Evolutionary conservation across 2,797 vertebrate genomes (phyloP).

Genomic region (Sebastes jordani): DNA sequence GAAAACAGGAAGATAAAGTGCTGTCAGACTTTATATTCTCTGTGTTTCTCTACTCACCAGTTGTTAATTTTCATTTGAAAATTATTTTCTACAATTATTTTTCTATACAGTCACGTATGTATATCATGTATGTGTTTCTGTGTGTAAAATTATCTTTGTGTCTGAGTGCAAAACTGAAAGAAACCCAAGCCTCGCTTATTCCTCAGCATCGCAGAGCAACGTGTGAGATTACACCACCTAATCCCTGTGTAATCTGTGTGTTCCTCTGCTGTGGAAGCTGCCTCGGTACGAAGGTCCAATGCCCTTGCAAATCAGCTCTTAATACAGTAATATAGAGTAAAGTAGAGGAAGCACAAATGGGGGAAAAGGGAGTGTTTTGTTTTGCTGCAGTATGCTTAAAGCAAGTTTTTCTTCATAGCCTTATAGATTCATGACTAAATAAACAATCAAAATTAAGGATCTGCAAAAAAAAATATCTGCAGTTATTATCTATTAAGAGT

Average conservation of each 20-base stretch:
- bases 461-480: background rate
- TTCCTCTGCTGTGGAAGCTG: conserved; percentile 54
- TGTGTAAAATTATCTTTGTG: background rate
- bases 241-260: conserved; percentile 75
- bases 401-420: background rate
- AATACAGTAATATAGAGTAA: background rate
- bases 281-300: conserved; percentile 13
- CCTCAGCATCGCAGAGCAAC: conserved; percentile 45
- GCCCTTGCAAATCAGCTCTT: conserved; percentile 22
- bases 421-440: background rate
- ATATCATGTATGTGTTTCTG: background rate
- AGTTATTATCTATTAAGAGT: background rate
- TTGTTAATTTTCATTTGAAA: background rate
- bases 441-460: background rate
- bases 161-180: background rate
- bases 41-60: background rate
- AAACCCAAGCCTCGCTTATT: conserved; percentile 12
- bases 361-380: background rate
- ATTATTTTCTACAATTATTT: background rate
- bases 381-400: background rate
- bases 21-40: background rate
- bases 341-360: background rate
- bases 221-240: conserved; percentile 69
- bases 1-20: conserved; percentile 31
- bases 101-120: background rate